Base-by-base conservation (phyloP, 2,113 vertebrate genomes). In the Sinocyclocheilus maitianheensis region DNA sequence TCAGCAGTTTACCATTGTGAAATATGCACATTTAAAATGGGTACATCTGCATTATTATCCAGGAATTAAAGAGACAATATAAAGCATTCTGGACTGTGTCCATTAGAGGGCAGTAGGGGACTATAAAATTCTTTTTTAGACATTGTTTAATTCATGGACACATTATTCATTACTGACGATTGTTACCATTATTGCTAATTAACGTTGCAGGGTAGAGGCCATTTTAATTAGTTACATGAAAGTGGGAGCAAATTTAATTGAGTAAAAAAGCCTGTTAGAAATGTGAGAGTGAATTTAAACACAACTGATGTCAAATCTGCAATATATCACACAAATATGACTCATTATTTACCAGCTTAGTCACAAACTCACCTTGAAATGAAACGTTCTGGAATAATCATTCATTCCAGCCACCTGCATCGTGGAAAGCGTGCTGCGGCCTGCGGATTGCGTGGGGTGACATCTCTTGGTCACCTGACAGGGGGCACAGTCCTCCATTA, bases 391-490 rank as follows among this genome's bases (percentile, higher is more conserved):
- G 88, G 93, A 94, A 87, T 92, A 92, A 58, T 94, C 85, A 8
- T 93, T 94, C 93, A 94, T 93, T 75, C 93, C 93, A 0, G 93
- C 93, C 78, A 93, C 93, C 87, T 94, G 93, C 93, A 94, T 94
- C 87, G 93, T 85, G 6, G 93, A 93, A 81, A 94, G 87, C 81
- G 84, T 87, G 26, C 89, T 92, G 62, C 90, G 89, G 4, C 91
- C 89, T 92, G 62, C 90, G 89, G 4, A 91, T 87, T 1, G 93
- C 89, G 5, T 58, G 67, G 0, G 92, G 88, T 0, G 92, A 91
- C 77, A 94, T 69, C 26, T 93, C 93, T 81, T 94, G 93, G 88
- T 94, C 94, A 87, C 92, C 91, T 81, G 94, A 94, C 88, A 94
- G 85, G 0, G 93, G 92, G 46, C 93, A 94, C 34, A 94, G 89